Evolutionary conservation across 2,888 invertebrate species (phyloP), one percentile per base, ranked within the genome.

Genomic region (Plebejus argus): DNA sequence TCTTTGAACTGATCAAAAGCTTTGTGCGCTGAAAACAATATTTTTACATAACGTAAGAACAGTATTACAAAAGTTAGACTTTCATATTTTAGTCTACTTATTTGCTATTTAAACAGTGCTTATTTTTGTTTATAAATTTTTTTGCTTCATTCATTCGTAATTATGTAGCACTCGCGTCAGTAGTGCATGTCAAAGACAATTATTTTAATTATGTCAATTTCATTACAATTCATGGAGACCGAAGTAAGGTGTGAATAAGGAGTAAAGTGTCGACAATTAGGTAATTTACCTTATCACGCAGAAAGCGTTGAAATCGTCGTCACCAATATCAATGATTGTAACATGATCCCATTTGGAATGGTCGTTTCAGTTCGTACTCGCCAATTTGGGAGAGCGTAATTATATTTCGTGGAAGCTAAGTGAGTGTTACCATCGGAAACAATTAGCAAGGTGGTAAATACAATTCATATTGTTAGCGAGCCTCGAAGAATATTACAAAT

Each of bases 401-500:
- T 79, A 76, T 56, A 56, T 74, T 74, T 74, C 45, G 45, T 49
- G 74, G 53, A 49, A 28, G 49, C 23, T 74, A 74, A 53, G 74
- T 74, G 49, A 53, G 76, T 77, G 76, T 76, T 76, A 81, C 87
- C 88, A 89, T 74, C 74, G 74, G 90, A 91, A 91, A 90, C 88
- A 90, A 91, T 92, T 91, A 91, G 91, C 90, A 91, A 91, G 91
- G 87, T 92, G 91, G 74, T 74, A 88, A 86, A 86, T 86, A 84
- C 85, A 82, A 87, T 74, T 49, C 49, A 49, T 49, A 74, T 74
- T 74, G 74, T 74, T 53, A 74, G 28, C 74, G 33, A 74, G 28
- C 74, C 53, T 74, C 49, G 74, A 74, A 74, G 20, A 18, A 49
- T 28, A 53, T 18, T 74, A 74, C 49, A 74, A 74, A 74, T 74